phyloP scores from a whole-genome alignment of 2,113 vertebrate species.

The Spea multiplicata region DNA sequence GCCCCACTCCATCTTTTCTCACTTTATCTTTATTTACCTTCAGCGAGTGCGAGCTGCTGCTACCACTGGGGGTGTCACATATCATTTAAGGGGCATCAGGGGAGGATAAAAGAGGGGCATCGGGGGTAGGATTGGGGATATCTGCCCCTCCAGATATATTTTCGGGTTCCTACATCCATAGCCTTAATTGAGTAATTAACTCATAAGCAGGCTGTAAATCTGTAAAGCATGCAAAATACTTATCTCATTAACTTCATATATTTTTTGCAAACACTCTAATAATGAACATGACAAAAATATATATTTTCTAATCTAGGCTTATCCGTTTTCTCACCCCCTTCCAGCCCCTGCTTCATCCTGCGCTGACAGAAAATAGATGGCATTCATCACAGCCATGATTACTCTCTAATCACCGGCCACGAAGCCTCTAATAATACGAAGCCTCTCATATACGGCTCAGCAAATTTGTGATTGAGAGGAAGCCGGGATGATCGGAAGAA shows the following conservation, averaged over 20 bases:
- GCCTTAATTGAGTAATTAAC: no score
- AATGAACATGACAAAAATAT: neutral
- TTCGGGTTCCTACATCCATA: no score
- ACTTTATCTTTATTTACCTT: no score
- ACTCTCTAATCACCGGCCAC: neutral
- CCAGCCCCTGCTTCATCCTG: neutral
- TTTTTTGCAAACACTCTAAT: neutral
- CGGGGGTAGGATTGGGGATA: no score
- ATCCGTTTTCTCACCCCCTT: neutral
- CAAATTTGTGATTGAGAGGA: neutral
- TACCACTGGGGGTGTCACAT: no score
- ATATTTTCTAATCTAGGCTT: neutral
- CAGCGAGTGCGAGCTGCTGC: no score
- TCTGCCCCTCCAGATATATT: no score
- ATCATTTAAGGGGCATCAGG: no score
- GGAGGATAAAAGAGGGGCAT: no score
- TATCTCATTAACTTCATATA: neutral
- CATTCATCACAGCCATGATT: slow-evolving; percentile 10
- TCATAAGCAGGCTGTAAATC: no score
- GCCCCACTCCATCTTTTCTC: no score
- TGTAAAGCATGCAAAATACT: no score
- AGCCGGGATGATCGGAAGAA: neutral
- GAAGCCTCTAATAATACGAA: slow-evolving; percentile 1
- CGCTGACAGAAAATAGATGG: slow-evolving; percentile 11
- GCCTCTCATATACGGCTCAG: neutral